phyloP scores from a whole-genome alignment of 2,113 vertebrate genomes.

The Sylvietta virens region DNA sequence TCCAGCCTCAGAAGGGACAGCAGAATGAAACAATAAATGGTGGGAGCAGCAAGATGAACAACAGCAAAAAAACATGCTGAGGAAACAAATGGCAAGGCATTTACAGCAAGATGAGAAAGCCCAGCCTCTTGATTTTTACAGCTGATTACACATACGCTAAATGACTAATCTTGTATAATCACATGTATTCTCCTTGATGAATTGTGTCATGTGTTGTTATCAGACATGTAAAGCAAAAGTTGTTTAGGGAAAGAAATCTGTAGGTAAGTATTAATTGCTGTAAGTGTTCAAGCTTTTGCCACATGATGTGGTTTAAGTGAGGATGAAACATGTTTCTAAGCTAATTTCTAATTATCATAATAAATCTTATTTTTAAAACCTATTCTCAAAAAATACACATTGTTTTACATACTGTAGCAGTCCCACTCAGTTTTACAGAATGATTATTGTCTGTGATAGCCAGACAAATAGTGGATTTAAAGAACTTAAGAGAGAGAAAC shows the following conservation, averaged over 20 bases:
- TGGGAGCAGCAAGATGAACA: not conserved
- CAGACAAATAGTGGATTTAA: not conserved
- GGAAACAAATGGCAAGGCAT: not conserved
- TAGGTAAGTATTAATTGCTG: not conserved
- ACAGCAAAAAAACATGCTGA: not conserved
- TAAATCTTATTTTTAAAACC: not conserved
- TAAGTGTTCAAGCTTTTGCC: not conserved
- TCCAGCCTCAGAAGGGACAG: not conserved
- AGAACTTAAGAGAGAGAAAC: slow-evolving; percentile 54
- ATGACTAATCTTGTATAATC: not conserved
- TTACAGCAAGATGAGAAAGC: not conserved
- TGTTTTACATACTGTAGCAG: not conserved
- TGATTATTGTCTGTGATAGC: not conserved
- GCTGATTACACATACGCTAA: not conserved
- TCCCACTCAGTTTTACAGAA: not conserved
- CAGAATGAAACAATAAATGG: not conserved
- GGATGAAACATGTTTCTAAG: not conserved
- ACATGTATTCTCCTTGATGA: not conserved
- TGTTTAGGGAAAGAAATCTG: not conserved
- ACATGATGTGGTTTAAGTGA: not conserved
- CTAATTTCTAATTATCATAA: not conserved
- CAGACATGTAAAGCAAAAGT: not conserved
- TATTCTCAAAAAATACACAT: not conserved
- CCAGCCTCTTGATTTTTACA: not conserved
- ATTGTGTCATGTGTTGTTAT: not conserved